These are phyloP conservation scores for Ameiurus melas DNA, from an alignment of 2,113 vertebrate genomes.

Conservation along the genomic window DNA sequence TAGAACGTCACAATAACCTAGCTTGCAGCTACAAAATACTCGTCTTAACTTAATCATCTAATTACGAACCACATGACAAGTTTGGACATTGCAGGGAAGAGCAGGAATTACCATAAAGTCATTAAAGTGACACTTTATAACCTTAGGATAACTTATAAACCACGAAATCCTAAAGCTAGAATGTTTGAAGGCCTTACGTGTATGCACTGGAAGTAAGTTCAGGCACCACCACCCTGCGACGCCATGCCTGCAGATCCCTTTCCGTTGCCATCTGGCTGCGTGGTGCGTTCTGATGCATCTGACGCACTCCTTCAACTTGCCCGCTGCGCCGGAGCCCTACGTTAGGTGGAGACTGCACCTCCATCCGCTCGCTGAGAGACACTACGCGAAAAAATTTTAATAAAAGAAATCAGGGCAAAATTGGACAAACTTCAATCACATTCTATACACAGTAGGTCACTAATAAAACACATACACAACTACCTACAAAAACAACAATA, in stretches of 20 bases:
- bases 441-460: too few relatives aligned
- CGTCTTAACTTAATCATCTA: not conserved
- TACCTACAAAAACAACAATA: not conserved
- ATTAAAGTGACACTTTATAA: not conserved
- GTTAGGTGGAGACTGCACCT: slow-evolving; percentile 88
- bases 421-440: not conserved
- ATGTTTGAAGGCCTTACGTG: slow-evolving; percentile 68
- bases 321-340: slow-evolving; percentile 92
- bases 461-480: not conserved
- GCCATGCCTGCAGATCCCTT: slow-evolving; percentile 92
- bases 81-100: not conserved
- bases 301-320: slow-evolving; percentile 93
- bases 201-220: slow-evolving; percentile 79
- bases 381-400: slow-evolving; percentile 61
- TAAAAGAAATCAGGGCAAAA: not conserved
- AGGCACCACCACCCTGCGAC: slow-evolving; percentile 89
- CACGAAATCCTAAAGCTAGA: not conserved
- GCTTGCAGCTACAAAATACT: not conserved
- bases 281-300: slow-evolving; percentile 95
- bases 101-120: not conserved
- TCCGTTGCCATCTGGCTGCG: slow-evolving; percentile 95
- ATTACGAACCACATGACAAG: not conserved
- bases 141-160: not conserved
- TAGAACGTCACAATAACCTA: not conserved
- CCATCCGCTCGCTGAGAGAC: slow-evolving; percentile 82